Evolutionary conservation across 2,113 vertebrate genomes (phyloP).

Genomic region (Oreotrochilus melanogaster): DNA sequence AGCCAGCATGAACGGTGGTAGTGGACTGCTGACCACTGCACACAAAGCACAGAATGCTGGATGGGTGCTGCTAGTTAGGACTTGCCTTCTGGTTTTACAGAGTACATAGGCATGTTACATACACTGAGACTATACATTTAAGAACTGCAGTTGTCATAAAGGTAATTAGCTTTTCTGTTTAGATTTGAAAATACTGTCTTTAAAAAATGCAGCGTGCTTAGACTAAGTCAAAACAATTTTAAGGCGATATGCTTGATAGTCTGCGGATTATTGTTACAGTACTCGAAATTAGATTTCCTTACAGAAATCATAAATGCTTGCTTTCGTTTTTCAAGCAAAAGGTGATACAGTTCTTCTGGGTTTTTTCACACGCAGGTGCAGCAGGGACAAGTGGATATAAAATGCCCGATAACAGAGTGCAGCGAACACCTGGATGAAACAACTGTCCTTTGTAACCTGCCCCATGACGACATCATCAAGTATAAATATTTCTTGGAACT

Average conservation of each 20-base stretch:
- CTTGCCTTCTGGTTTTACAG: neutral
- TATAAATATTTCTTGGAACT: slow-evolving; percentile 97
- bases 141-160: neutral
- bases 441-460: slow-evolving; percentile 86
- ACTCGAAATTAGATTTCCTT: neutral
- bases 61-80: neutral
- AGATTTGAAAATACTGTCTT: neutral
- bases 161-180: neutral
- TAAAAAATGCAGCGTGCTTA: neutral
- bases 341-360: neutral
- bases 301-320: neutral
- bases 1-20: neutral
- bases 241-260: neutral
- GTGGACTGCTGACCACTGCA: neutral
- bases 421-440: slow-evolving; percentile 91
- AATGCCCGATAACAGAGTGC: slow-evolving; percentile 95
- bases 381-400: slow-evolving; percentile 86
- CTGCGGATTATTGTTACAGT: neutral
- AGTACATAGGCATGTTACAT: accelerated
- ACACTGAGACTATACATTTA: neutral
- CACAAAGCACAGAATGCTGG: neutral
- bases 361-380: slow-evolving; percentile 82
- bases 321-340: neutral
- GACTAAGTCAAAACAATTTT: neutral
- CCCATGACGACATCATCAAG: slow-evolving; percentile 89